Evolutionary conservation across 2,888 invertebrate species (phyloP).

Genomic region (Coleophora flavipennella): DNA sequence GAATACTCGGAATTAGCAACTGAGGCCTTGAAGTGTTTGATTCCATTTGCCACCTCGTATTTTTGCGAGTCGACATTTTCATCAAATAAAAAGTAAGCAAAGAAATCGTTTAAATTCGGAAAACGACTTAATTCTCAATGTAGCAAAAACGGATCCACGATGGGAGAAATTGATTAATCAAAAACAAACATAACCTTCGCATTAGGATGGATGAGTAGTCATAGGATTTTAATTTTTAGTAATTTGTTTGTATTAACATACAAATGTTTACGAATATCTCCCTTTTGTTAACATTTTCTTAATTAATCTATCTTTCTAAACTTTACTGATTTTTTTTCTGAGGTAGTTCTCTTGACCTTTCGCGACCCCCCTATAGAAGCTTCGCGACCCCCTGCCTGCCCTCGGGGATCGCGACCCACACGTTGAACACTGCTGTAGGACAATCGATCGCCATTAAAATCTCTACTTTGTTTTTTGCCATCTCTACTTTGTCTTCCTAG

Average conservation of each 20-base stretch:
- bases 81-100: conserved; percentile 23
- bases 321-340: conserved; percentile 1
- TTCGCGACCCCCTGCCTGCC: not conserved
- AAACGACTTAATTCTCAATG: conserved; percentile 16
- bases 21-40: no score
- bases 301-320: not conserved
- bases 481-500: no score
- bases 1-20: conserved; percentile 2
- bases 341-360: conserved; percentile 4
- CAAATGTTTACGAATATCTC: conserved; percentile 3
- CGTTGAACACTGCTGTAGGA: no score
- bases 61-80: conserved; percentile 18
- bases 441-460: no score
- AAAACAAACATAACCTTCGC: no score
- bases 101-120: conserved; percentile 23
- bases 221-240: conserved; percentile 3
- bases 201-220: conserved; percentile 3
- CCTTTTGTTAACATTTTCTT: no score
- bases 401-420: no score
- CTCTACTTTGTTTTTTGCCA: no score
- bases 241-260: no score
- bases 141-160: not conserved
- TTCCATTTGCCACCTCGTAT: no score
- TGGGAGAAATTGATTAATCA: not conserved
- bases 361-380: conserved; percentile 5